Base-by-base conservation (phyloP, 2,797 vertebrate species). In the Allobates femoralis region DNA sequence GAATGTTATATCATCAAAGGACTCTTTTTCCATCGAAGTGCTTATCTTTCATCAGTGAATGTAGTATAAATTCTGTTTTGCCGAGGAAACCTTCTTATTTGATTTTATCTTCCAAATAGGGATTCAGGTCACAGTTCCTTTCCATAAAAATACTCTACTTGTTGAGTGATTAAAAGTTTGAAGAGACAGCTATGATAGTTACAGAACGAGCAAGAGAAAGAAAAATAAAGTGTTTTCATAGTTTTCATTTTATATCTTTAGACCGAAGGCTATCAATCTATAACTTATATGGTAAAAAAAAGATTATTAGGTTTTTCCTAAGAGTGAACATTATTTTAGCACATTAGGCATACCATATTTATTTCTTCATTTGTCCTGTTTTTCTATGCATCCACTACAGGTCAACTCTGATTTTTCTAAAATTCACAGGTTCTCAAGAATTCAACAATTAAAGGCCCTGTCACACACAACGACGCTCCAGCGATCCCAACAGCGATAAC, bases 41-140 rank as follows among this genome's bases (percentile, higher is more conserved):
- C 77, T 55, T 66, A 53, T 82, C 34, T 91, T 90, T 87, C 41
- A 87, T 86, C 81, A 90, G 78, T 69, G 41, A 67, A 79, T 89
- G 82, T 92, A 89, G 30, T 32, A 87, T 64, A 87, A 83, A 80
- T 41, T 18, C 34, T 19, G 37, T 88, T 84, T 89, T 87, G 87
- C 21, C 26, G 46, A 76, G 10, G 2, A 50, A 87, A 1, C 37
- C 41, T 87, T 64, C 86, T 53, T 64, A 87, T 23, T 14, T 79
- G 8, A 86, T 88, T 82, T 21, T 32, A 85, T 21, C 41, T 64
- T 37, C 28, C 50, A 41, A 90, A 84, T 78, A 41, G 28, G 87
- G 15, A 55, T 69, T 81, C 23, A 69, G 50, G 58, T 86, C 82
- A 82, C 81, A 88, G 76, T 58, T 87, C 64, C 78, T 79, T 34